Evolutionary conservation across 1,140 invertebrate genomes (phyloP).

Genomic region (Leguminivora glycinivorella): DNA sequence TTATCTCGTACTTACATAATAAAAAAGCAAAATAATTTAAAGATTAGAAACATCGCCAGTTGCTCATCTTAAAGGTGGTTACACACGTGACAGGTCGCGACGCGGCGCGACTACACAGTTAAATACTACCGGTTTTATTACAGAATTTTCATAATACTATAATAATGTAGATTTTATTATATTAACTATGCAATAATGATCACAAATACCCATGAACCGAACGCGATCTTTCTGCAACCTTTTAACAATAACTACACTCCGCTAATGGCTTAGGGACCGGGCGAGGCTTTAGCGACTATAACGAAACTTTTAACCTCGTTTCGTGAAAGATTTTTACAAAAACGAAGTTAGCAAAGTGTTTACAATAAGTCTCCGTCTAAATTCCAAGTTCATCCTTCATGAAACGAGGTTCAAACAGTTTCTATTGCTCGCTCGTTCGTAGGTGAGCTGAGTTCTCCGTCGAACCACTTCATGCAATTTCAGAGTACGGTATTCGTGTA

Average conservation of each 20-base stretch:
- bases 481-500: not conserved
- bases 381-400: too few relatives aligned
- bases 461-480: not conserved
- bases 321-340: not conserved
- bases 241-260: slow-evolving; percentile 64
- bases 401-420: not conserved
- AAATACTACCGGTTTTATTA: slow-evolving; percentile 52
- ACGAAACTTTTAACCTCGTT: too few relatives aligned
- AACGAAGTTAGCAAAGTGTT: not conserved
- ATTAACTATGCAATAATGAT: slow-evolving; percentile 72
- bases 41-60: not conserved
- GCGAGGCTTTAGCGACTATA: slow-evolving; percentile 18
- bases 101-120: slow-evolving; percentile 39
- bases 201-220: slow-evolving; percentile 69
- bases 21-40: slow-evolving; percentile 1
- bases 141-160: slow-evolving; percentile 53
- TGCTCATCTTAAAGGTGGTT: not conserved
- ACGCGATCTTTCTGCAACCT: slow-evolving; percentile 61
- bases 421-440: not conserved
- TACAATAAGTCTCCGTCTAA: too few relatives aligned
- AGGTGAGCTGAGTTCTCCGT: not conserved
- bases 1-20: not conserved
- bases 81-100: not conserved
- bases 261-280: slow-evolving; percentile 39
- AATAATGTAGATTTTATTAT: slow-evolving; percentile 63